Base-by-base conservation (phyloP, 2,797 vertebrate species). In the Peromyscus aztecus region DNA sequence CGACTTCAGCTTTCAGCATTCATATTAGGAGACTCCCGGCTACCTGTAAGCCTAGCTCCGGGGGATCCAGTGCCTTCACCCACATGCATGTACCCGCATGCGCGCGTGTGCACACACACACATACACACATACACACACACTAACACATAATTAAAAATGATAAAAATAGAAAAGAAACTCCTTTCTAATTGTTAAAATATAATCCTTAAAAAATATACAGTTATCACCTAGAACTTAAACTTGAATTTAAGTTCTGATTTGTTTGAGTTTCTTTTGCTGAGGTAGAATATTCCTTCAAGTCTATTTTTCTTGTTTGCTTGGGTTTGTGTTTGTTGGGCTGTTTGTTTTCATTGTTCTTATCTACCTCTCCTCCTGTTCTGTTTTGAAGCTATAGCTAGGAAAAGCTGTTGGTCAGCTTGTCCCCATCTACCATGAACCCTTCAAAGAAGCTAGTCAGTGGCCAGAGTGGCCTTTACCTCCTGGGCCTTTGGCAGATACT, bases 401-500 rank as follows among this genome's bases (percentile, higher is more conserved):
- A 89, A 83, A 46, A 52, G 34, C 85, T 52, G 4, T 34, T 71
- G 34, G 23, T 82, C 55, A 89, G 37, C 31, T 65, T 43, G 43
- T 89, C 49, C 65, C 78, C 13, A 0, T 1, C 0, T 55, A 34
- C 81, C 90, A 96, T 65, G 88, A 95, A 93, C 96, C 97, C 97
- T 96, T 93, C 93, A 96, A 95, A 97, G 97, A 97, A 97, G 91
- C 90, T 69, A 31, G 94, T 93, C 94, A 94, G 95, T 65, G 69
- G 27, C 88, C 80, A 40, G 57, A 0, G 43, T 78, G 83, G 24
- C 76, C 95, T 84, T 86, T n/a, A 86, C 19, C 61, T 49, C 61
- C n/a, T 24, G 83, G 29, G 19, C 63, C 63, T 52, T 27, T 69
- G 84, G 65, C 65, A 86, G 2, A 52, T 6, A 85, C 83, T 65